Conservation (phyloP, 2,797 vertebrate genomes). For the Sebastes variabilis region DNA sequence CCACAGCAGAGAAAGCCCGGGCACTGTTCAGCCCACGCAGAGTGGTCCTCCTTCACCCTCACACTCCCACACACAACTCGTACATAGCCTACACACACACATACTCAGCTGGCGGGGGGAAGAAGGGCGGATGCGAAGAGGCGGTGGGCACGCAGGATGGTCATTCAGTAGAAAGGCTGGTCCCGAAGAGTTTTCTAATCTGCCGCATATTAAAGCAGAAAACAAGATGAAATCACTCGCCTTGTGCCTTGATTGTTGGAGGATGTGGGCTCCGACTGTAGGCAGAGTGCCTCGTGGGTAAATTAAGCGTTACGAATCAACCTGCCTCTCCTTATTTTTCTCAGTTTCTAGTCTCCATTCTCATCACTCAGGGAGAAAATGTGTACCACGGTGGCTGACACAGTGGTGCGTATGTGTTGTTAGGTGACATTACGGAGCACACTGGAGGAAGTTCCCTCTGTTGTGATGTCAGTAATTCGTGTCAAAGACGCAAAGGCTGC, state of each 20-base stretch:
- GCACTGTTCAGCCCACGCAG: conserved; percentile 78
- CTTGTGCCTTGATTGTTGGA: conserved; percentile 22
- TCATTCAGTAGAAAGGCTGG: conserved; percentile 45
- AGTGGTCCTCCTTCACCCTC: conserved; percentile 77
- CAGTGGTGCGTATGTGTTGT: neutral
- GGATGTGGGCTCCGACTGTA: conserved; percentile 30
- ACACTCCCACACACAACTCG: conserved; percentile 67
- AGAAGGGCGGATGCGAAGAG: conserved; percentile 39
- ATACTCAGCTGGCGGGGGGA: conserved; percentile 60
- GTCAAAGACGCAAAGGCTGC: neutral
- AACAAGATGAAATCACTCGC: conserved; percentile 43
- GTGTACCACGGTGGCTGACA: neutral
- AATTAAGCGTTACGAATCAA: conserved; percentile 22
- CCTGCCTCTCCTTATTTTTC: neutral
- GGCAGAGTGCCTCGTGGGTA: conserved; percentile 14
- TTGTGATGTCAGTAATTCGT: conserved; percentile 12
- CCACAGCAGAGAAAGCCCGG: conserved; percentile 72
- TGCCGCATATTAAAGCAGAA: conserved; percentile 36
- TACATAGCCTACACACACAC: conserved; percentile 43
- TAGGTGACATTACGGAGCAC: neutral
- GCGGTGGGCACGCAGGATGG: conserved; percentile 50
- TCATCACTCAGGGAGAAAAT: neutral
- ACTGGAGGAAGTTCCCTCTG: neutral
- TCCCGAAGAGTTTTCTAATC: conserved; percentile 40
- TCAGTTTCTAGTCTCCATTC: neutral